Evolutionary conservation across 2,888 invertebrate genomes (phyloP).

Genomic region (Parnassius smintheus): DNA sequence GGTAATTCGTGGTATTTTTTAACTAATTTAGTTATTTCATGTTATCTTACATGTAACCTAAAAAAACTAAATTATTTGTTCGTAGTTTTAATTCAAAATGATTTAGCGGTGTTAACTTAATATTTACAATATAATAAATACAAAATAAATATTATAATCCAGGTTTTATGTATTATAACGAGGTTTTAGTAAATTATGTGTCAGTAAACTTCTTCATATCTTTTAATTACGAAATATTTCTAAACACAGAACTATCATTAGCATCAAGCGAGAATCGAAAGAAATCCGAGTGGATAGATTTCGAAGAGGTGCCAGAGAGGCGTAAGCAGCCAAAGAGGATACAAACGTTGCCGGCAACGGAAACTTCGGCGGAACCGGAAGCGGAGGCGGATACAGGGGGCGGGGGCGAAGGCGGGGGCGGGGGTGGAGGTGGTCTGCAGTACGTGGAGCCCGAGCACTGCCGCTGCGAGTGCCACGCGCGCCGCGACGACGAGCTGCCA

Average conservation of each 20-base stretch:
- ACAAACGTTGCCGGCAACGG: conserved; percentile 87
- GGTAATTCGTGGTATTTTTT: no score
- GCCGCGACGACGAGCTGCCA: conserved; percentile 52
- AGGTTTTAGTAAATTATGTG: no score
- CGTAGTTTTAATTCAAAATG: no score
- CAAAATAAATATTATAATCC: no score
- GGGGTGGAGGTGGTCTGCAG: conserved; percentile 76
- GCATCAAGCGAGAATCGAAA: conserved; percentile 47
- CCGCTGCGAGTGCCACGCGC: conserved; percentile 92
- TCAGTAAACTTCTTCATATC: no score
- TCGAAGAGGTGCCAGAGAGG: conserved; percentile 92
- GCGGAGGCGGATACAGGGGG: conserved; percentile 71
- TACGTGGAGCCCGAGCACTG: conserved; percentile 94
- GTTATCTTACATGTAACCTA: no score
- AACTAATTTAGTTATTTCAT: no score
- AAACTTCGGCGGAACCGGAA: conserved; percentile 55
- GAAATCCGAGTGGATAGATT: conserved; percentile 89
- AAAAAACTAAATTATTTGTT: no score
- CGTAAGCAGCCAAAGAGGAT: conserved; percentile 91
- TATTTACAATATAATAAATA: no score
- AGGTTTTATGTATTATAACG: no score
- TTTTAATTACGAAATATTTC: no score
- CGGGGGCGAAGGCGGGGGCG: conserved; percentile 60
- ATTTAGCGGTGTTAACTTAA: no score
- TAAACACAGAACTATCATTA: conserved; percentile 14